Percentiles rank a stretch among this genome's conserved stretches.
Evolutionary conservation across 2,888 invertebrate species (phyloP).

Genomic region (Amblyjoppa proteus): DNA sequence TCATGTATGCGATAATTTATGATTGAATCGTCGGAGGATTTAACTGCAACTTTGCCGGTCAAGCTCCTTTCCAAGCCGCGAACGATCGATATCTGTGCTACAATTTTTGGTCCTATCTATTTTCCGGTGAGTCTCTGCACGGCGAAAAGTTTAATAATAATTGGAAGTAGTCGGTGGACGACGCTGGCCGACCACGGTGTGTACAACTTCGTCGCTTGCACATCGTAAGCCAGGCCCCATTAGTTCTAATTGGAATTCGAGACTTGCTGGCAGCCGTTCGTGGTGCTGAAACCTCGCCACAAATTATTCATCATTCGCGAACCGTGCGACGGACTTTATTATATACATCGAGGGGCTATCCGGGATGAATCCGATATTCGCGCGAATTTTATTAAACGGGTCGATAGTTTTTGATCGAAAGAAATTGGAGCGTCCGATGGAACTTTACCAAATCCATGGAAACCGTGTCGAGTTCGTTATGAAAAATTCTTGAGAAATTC

Average conservation of each 20-base stretch:
- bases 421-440: neutral
- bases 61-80: neutral
- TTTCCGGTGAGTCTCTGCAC: neutral
- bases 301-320: slow-evolving; percentile 52
- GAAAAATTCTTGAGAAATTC: neutral
- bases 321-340: slow-evolving; percentile 20
- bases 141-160: slow-evolving; percentile 38
- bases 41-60: neutral
- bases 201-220: slow-evolving; percentile 50
- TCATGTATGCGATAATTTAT: neutral
- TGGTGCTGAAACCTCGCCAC: slow-evolving; percentile 52
- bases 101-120: slow-evolving; percentile 3
- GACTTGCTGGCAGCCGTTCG: slow-evolving; percentile 64
- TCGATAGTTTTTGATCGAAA: slow-evolving; percentile 3
- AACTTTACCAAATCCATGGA: neutral
- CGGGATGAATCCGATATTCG: neutral
- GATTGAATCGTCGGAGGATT: neutral
- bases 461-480: neutral
- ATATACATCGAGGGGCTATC: neutral
- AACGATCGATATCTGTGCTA: neutral
- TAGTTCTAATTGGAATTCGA: slow-evolving; percentile 79
- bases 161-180: slow-evolving; percentile 33
- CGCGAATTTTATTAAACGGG: neutral
- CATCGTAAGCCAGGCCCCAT: slow-evolving; percentile 70
- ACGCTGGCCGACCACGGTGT: slow-evolving; percentile 31